Evolutionary conservation across 2,113 vertebrate genomes (phyloP).

Genomic region (Puntigrus tetrazona): DNA sequence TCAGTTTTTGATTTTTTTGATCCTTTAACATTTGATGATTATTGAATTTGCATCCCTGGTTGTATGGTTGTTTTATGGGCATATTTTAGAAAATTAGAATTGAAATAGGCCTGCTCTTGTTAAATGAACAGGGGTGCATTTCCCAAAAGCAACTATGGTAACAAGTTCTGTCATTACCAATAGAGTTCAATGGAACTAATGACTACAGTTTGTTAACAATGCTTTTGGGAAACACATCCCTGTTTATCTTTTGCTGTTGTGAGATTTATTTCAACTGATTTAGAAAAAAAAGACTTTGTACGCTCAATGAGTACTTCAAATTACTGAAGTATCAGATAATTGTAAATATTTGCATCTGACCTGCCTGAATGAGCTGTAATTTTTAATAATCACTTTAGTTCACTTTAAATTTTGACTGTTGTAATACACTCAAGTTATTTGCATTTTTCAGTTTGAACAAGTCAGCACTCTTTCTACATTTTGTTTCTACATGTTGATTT

Average conservation of each 20-base stretch:
- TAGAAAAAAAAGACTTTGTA: not conserved
- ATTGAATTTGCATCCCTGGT: too few relatives aligned
- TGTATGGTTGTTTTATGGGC: too few relatives aligned
- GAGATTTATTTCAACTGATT: not conserved
- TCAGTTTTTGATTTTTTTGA: too few relatives aligned
- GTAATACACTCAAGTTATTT: not conserved
- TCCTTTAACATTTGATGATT: too few relatives aligned
- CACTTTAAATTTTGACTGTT: not conserved
- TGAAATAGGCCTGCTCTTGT: not conserved
- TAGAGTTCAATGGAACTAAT: too few relatives aligned
- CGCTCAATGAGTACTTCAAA: too few relatives aligned
- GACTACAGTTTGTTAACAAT: too few relatives aligned
- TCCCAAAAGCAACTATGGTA: too few relatives aligned
- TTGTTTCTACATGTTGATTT: not conserved
- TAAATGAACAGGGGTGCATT: too few relatives aligned
- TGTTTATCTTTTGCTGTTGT: not conserved
- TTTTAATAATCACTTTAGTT: not conserved
- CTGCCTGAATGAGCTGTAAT: not conserved
- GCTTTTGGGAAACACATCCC: too few relatives aligned
- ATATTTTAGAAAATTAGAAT: not conserved
- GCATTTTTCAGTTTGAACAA: not conserved
- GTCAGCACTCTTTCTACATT: too few relatives aligned
- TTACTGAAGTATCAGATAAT: not conserved
- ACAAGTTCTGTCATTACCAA: too few relatives aligned
- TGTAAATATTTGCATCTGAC: not conserved